A percentile compares a stretch with the other conserved stretches of the same genome.
These are phyloP conservation scores for Desmodus rotundus DNA, from an alignment of 2,113 vertebrate genomes.

Conservation along the genomic window DNA sequence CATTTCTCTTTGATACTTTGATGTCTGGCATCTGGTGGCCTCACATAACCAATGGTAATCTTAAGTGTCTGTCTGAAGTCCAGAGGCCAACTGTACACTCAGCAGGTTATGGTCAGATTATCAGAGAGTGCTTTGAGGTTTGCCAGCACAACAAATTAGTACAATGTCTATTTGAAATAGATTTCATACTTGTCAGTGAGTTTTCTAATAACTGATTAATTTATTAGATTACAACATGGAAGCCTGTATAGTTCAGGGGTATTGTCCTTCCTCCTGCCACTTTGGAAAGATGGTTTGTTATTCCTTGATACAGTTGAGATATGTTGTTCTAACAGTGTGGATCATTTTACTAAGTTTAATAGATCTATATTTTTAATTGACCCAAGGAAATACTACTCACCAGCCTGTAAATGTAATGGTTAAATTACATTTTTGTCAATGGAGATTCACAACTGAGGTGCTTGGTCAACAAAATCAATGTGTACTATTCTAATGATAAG, in stretches of 20 bases:
- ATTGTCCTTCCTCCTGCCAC: background rate
- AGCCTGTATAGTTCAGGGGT: background rate
- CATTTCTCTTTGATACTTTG: conserved; percentile 10
- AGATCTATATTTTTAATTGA: conserved; percentile 44
- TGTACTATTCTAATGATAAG: conserved; percentile 33
- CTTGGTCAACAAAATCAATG: conserved; percentile 29
- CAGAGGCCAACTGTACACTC: background rate
- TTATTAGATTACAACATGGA: background rate
- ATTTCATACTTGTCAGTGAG: background rate
- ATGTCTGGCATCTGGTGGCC: background rate
- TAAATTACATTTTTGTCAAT: background rate
- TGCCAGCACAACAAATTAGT: background rate
- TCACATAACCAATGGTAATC: background rate
- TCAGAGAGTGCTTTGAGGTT: background rate
- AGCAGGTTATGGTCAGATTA: background rate
- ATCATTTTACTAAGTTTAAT: conserved; percentile 40
- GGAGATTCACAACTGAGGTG: conserved; percentile 29
- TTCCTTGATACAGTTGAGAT: conserved; percentile 19
- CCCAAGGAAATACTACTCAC: background rate
- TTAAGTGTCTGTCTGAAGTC: background rate
- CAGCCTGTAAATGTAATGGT: conserved; percentile 24
- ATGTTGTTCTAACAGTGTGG: background rate
- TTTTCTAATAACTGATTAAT: background rate
- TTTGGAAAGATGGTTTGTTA: conserved; percentile 30
- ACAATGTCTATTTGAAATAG: background rate